Conservation (phyloP, 2,797 vertebrate species). For the Pipistrellus kuhlii region DNA sequence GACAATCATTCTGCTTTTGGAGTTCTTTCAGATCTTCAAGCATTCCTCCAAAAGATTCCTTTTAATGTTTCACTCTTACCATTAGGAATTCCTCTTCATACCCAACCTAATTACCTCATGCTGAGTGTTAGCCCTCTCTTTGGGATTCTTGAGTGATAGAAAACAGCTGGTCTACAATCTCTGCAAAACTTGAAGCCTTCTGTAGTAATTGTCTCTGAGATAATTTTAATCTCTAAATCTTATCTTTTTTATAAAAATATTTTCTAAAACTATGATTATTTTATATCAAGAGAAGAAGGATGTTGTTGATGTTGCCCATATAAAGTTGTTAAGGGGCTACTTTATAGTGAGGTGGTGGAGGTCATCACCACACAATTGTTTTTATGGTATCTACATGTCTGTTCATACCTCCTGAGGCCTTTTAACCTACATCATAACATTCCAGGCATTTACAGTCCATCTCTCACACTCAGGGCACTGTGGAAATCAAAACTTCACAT, state of each 20-base stretch:
- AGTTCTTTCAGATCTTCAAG: background rate
- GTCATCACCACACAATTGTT: background rate
- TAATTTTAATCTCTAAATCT: conserved; percentile 4
- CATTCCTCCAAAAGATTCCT: background rate
- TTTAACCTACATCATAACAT: background rate
- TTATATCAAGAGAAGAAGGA: background rate
- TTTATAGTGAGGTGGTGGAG: background rate
- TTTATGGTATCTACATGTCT: background rate
- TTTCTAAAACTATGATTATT: conserved; percentile 13
- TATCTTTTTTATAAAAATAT: background rate
- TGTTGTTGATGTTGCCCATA: background rate
- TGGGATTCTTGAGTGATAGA: background rate
- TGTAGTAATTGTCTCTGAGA: background rate
- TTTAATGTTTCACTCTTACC: background rate
- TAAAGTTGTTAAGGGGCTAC: background rate
- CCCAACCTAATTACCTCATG: conserved; percentile 7
- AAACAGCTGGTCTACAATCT: conserved; percentile 40
- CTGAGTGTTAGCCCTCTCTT: background rate
- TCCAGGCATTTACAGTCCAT: background rate
- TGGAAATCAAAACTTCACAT: background rate
- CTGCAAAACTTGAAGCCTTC: conserved; percentile 18
- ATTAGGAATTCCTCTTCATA: conserved; percentile 30
- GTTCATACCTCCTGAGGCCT: background rate
- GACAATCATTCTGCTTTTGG: background rate
- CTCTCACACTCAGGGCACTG: background rate